phyloP scores from a whole-genome alignment of 2,113 vertebrate species.

The Tympanuchus pallidicinctus region DNA sequence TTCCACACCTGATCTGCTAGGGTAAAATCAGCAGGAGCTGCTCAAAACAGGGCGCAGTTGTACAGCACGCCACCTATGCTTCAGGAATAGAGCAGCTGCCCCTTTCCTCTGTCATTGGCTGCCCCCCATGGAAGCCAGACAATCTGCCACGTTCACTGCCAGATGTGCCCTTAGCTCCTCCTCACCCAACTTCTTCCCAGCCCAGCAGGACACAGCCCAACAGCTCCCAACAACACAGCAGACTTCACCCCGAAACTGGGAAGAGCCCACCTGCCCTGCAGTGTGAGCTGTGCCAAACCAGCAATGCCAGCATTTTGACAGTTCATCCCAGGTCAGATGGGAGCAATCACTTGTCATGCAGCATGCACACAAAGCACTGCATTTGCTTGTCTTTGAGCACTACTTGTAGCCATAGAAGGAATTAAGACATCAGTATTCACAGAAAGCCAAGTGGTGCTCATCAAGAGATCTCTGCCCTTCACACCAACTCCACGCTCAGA shows the following conservation, averaged over 20 bases:
- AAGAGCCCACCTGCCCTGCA: background rate
- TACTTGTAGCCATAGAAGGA: background rate
- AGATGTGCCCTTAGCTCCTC: background rate
- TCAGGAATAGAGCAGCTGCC: background rate
- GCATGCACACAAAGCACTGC: background rate
- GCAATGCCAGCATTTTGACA: background rate
- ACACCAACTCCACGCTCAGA: background rate
- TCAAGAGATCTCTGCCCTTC: background rate
- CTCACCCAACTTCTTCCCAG: background rate
- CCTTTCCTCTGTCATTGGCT: background rate
- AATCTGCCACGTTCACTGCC: background rate
- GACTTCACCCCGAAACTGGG: background rate
- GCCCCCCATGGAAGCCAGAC: background rate
- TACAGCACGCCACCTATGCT: background rate
- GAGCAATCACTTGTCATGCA: background rate
- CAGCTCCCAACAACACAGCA: background rate
- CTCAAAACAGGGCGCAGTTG: background rate
- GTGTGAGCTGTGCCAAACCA: background rate
- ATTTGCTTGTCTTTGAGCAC: background rate
- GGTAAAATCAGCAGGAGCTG: background rate
- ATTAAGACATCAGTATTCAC: background rate
- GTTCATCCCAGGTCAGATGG: background rate
- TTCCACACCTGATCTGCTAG: background rate
- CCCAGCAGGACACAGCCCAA: background rate
- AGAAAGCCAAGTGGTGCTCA: background rate